Base-by-base conservation (phyloP, 2,888 invertebrate species). In the Papilio elwesi region DNA sequence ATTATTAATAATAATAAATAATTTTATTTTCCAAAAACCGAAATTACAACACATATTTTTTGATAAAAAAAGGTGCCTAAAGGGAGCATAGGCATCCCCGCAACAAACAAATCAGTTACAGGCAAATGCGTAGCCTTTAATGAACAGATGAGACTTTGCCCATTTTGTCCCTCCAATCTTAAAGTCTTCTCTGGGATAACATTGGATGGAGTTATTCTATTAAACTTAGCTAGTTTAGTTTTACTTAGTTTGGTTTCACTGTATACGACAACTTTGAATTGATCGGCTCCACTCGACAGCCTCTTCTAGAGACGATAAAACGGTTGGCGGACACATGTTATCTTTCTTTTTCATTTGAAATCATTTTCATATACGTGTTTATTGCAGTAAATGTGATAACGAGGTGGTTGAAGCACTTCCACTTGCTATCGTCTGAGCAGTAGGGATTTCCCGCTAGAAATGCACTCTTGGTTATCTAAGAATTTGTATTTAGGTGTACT, bases 311-410 rank as follows among this genome's bases (percentile, higher is more conserved):
- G 16, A 55, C 47, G 55, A 68, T 43, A 49, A 52, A 55, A 64
- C 49, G 10, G 55, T 55, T 13, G 49, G 16, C 13, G n/a, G 47
- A 48, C n/a, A 13, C 26, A 38, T 49, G 13, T 71, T 71, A 72
- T 55, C 68, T 48, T 63, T 55, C 55, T 49, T 15, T 72, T 68
- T 48, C 68, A 53, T 55, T 63, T 43, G 43, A 55, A 68, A 59
- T 47, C 68, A 68, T 72, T 68, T 59, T 49, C 38, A 72, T 68
- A 64, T 51, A 51, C 38, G 38, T 66, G 57, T 59, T 59, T 51
- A 66, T 66, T 66, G 43, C 49, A 57, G 49, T 57, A 57, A 66
- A 11, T 51, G 51, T n/a, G 68, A 68, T 66, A 52, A 49, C 52
- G 43, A 59, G 59, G 55, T 26, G 57, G 55, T 13, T 57, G 38